Base-by-base conservation (phyloP, 2,888 invertebrate species). In the Hemaris fuciformis region DNA sequence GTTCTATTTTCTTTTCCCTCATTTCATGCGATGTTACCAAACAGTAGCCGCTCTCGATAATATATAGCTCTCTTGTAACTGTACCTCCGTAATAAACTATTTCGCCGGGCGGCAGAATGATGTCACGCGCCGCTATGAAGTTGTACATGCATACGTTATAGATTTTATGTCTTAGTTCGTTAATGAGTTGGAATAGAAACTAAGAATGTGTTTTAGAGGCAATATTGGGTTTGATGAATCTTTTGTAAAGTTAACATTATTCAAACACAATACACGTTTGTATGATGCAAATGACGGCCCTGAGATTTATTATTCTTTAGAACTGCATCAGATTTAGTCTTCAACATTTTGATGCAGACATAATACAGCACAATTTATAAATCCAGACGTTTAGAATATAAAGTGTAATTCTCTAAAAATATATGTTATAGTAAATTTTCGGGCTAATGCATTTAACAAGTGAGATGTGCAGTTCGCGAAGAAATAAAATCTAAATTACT, bases 21-120 rank as follows among this genome's bases (percentile, higher is more conserved):
- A 84, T 76, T 41, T 80, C 72, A 62, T 79, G 81, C 2, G 81
- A 85, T 15, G 91, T 90, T 56, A 92, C 82, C 57, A 89, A 73
- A 66, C 93, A 93, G 73, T 90, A 92, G 23, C 93, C 93, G 65
- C 89, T 88, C 70, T 90, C 91, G 43, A 93, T 89, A 13, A 93
- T 89, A 65, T 93, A 93, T 57, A 93, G 77, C 65, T 93, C 93
- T 68, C 93, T 84, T 23, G 91, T 87, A 6, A 92, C 85, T 10
- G 91, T 93, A 6, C 93, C 93, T 3, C 89, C 88, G 69, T 93
- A 93, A 70, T 89, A 93, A 7, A 93, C 90, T 64, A 93, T 90
- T 80, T 93, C 93, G 3, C 88, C 87, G 2, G 93, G 93, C 27
- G 93, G 93, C 18, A 93, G 76, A 42, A 93, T 87, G 60, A 91